Conservation (phyloP, 2,888 invertebrate species). For the Pandemis corylana region DNA sequence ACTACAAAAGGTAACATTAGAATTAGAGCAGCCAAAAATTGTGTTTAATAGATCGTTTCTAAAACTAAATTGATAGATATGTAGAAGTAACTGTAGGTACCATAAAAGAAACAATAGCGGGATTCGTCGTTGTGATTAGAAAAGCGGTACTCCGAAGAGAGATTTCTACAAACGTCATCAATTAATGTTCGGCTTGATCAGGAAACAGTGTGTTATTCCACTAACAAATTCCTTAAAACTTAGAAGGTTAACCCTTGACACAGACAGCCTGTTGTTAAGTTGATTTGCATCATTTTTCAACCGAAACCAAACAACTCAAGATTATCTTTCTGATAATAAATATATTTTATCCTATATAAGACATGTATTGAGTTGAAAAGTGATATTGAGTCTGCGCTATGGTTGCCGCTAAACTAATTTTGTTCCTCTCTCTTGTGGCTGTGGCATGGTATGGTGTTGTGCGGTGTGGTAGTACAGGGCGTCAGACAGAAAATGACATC, state of each 20-base stretch:
- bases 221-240: neutral
- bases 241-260: neutral
- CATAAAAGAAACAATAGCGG: too few species aligned
- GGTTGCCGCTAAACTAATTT: conserved; percentile 34
- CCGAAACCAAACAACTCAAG: conserved; percentile 30
- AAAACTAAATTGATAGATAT: too few species aligned
- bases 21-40: too few species aligned
- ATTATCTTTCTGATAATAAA: conserved; percentile 29
- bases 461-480: conserved; percentile 44
- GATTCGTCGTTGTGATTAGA: too few species aligned
- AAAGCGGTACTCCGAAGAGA: too few species aligned
- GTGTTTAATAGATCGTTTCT: too few species aligned
- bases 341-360: conserved; percentile 31
- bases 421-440: conserved; percentile 48
- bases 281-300: conserved; percentile 12
- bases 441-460: neutral
- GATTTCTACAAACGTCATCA: too few species aligned
- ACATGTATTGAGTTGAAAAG: neutral
- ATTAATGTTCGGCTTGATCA: too few species aligned
- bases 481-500: conserved; percentile 51
- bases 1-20: too few species aligned
- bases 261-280: neutral
- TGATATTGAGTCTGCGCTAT: conserved; percentile 16
- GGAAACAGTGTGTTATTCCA: too few species aligned
- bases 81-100: too few species aligned